Evolutionary conservation across 1,140 invertebrate genomes (phyloP), one percentile per base, ranked within the genome.

Genomic region (Drosophila ironensis): DNA sequence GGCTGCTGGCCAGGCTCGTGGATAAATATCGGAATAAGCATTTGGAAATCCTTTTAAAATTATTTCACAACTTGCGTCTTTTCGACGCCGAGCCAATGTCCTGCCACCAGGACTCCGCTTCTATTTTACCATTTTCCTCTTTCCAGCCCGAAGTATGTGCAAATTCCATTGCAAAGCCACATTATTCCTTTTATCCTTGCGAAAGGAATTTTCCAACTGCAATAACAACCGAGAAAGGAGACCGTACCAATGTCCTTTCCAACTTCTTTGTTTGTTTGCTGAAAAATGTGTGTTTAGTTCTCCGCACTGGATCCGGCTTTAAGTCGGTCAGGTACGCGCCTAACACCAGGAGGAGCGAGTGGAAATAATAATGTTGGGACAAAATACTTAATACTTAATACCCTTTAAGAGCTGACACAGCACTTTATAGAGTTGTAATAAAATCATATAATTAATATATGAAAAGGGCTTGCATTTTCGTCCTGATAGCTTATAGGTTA

Each of bases 161-260:
- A 86, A 86, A 86, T 86, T 87, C 80, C 80, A 86, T 72, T 75
- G 80, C 80, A 86, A 86, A 86, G 80, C 80, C 80, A 86, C 80
- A 86, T 86, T 86, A 86, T 86, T 86, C 80, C 68, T 72, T 86
- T 86, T 86, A 86, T 86, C 80, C 80, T 75, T 86, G 60, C 77
- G 74, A 80, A 87, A 75, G 81, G 80, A 86, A 86, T 86, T 86
- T 72, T 59, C 56, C 80, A 80, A 80, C 80, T 86, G 80, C 81
- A 86, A 86, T 86, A 86, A 86, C 80, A 86, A 86, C 74, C 61
- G 24, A 50, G 52, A 48, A 40, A 27, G 57, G 53, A 59, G 52
- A 56, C 56, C 47, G 38, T 40, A 40, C 33, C 57, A 64, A 40
- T 63, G 60, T 64, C 42, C 60, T 48, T 63, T 24, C 30, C 56